Conservation (phyloP, 2,797 vertebrate genomes). For the Oceanodroma leucorhoa region DNA sequence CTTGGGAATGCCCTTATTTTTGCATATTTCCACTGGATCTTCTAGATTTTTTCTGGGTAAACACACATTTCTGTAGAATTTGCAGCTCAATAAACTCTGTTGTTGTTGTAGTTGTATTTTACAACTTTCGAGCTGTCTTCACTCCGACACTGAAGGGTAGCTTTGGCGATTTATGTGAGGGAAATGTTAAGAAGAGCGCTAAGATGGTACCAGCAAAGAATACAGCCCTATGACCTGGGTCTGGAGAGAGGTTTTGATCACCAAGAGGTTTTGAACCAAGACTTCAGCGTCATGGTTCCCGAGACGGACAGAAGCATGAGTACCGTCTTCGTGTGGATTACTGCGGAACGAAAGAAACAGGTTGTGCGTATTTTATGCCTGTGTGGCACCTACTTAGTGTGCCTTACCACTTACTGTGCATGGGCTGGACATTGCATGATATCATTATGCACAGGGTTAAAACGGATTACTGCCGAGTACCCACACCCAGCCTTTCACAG, state of each 20-base stretch:
- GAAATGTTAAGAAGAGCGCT: neutral
- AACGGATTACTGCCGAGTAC: conserved; percentile 53
- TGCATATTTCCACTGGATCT: neutral
- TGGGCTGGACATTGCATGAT: conserved; percentile 21
- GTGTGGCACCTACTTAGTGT: neutral
- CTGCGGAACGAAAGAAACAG: neutral
- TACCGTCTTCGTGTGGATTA: neutral
- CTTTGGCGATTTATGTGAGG: neutral
- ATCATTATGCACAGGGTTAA: conserved; percentile 49
- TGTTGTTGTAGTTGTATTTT: neutral
- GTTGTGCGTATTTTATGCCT: neutral
- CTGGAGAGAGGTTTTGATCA: neutral
- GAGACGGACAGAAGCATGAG: neutral
- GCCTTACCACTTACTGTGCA: conserved; percentile 4
- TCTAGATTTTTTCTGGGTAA: neutral
- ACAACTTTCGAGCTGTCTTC: neutral
- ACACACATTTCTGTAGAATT: neutral
- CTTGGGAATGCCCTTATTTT: neutral
- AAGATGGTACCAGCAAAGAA: neutral
- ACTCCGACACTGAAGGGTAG: neutral
- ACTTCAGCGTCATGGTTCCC: neutral
- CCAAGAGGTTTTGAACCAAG: neutral
- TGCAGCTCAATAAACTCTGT: neutral
- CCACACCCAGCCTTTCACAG: conserved; percentile 65
- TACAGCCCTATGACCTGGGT: neutral